A percentile compares a stretch with the other conserved stretches of the same genome.
These are phyloP conservation scores for Anthoptus insignis DNA, from an alignment of 2,888 invertebrate species.

Conservation along the genomic window DNA sequence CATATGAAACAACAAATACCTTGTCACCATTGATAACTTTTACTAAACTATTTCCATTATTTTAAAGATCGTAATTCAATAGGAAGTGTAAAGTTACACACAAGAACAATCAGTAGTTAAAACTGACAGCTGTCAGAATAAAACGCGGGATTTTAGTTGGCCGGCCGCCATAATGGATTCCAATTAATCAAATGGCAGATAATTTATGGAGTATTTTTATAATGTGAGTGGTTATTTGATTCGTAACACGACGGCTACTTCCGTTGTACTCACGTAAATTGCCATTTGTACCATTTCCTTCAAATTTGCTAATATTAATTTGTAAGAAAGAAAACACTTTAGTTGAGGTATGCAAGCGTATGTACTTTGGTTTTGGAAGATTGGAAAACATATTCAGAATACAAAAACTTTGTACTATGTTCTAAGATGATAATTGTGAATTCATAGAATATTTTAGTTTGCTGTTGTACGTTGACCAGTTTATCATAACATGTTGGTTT, in stretches of 20 bases:
- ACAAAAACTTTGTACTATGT: no score
- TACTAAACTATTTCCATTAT: conserved; percentile 10
- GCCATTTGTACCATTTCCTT: not conserved
- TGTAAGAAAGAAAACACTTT: no score
- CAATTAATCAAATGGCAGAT: not conserved
- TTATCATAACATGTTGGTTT: no score
- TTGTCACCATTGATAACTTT: not conserved
- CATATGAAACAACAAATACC: no score
- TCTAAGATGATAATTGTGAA: no score
- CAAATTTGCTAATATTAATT: no score
- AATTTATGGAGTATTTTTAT: not conserved
- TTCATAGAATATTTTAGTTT: no score
- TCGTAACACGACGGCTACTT: not conserved
- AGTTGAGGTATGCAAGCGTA: no score
- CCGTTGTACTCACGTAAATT: not conserved
- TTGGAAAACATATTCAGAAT: no score
- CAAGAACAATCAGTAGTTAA: not conserved
- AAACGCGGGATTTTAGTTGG: conserved; percentile 23
- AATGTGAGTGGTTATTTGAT: not conserved
- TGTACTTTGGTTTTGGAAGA: no score
- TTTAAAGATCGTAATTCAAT: conserved; percentile 4
- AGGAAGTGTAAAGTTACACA: conserved; percentile 9
- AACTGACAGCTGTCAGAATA: conserved; percentile 21
- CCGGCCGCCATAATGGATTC: not conserved
- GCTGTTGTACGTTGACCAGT: no score